These are phyloP conservation scores for Drosophila mayri DNA, from an alignment of 1,140 invertebrate genomes.

Conservation along the genomic window DNA sequence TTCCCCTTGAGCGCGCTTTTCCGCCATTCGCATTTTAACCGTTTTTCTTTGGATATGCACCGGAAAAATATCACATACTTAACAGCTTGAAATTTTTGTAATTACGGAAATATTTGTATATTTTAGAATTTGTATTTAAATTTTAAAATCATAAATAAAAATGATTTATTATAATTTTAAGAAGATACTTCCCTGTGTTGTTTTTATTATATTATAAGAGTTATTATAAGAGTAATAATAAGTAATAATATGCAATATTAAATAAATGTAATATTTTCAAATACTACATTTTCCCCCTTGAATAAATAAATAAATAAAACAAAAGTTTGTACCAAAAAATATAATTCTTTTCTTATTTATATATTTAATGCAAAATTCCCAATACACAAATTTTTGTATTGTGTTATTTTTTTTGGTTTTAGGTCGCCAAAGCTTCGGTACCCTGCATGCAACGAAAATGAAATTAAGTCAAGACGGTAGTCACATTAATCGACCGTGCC, in stretches of 20 bases:
- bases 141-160: too few species aligned
- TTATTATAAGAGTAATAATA: too few species aligned
- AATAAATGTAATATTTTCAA: too few species aligned
- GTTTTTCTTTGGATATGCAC: slow-evolving; percentile 18
- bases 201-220: too few species aligned
- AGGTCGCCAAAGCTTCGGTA: slow-evolving; percentile 52
- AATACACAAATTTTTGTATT: background rate
- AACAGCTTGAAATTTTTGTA: background rate
- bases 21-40: slow-evolving; percentile 13
- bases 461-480: slow-evolving; percentile 81
- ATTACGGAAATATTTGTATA: background rate
- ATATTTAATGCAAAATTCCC: too few species aligned
- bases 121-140: too few species aligned
- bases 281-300: too few species aligned
- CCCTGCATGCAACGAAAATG: slow-evolving; percentile 74
- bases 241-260: too few species aligned
- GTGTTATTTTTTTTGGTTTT: slow-evolving; percentile 30
- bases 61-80: background rate
- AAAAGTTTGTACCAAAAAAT: background rate
- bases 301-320: too few species aligned
- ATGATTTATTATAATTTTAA: too few species aligned
- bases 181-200: too few species aligned
- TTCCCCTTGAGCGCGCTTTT: slow-evolving; percentile 25
- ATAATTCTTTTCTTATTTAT: background rate
- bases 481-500: slow-evolving; percentile 73